Base-by-base conservation (phyloP, 2,113 vertebrate species). In the Labeo catla region DNA sequence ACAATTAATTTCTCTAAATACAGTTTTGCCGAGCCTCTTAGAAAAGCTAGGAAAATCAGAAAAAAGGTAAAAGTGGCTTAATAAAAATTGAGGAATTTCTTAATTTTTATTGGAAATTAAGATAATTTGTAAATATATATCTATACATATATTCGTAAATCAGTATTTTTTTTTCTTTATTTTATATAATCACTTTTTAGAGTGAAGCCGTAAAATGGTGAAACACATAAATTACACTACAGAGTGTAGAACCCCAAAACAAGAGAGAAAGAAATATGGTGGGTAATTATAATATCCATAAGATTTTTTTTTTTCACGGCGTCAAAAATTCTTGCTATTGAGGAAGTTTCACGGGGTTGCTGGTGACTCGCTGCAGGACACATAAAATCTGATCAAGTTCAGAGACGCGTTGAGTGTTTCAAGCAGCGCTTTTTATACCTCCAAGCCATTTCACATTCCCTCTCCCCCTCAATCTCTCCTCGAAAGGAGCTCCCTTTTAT, bases 381-480 rank as follows among this genome's bases (percentile, higher is more conserved):
- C 96, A 93, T 92, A 96, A 94, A 96, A 96, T 97, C 97, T 97
- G 96, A 98, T 98, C 97, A 97, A 97, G 97, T 98, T 98, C 97
- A 98, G 95, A 98, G 97, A 94, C 96, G 93, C 95, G 93, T 88
- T 94, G 95, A 97, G 95, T 95, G 94, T 95, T 96, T 96, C 95
- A 96, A 97, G 96, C 96, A 94, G 96, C 90, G 96, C 96, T 97
- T 97, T 82, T 70, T 97, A 94, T 95, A 96, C 96, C 96, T 93
- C 93, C 95, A 92, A 93, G 92, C 92, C 95, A 95, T 96, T 97
- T 88, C 85, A 85, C 95, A 95, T 95, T 94, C 94, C 93, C 92
- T 93, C 93, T 91, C 91, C 92, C 94, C 94, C 86, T 76, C 94
- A 95, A 76, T 94, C 95, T 93, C 93, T 94, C 93, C 92, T 92